Conservation (phyloP, 2,113 vertebrate species). For the Pseudorhombus dupliciocellatus region DNA sequence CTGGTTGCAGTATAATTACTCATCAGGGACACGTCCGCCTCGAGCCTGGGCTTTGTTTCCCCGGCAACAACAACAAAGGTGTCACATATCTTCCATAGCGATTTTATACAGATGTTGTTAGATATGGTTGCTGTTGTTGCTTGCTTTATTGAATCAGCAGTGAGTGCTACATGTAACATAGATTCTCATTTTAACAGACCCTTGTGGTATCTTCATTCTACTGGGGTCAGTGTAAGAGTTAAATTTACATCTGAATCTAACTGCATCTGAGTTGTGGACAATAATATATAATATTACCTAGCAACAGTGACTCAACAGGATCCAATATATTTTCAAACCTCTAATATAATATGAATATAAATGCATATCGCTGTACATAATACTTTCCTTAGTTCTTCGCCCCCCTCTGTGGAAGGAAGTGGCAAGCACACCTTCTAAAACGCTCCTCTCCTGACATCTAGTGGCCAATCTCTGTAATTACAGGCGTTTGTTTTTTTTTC, state of each 20-base stretch:
- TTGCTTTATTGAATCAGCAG: slow-evolving; percentile 30
- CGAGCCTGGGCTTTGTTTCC: slow-evolving; percentile 47
- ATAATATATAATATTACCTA: not conserved
- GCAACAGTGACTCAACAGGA: not conserved
- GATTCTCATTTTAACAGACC: slow-evolving; percentile 20
- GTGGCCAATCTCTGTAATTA: slow-evolving; percentile 36
- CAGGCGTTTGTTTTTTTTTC: not conserved
- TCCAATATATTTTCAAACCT: not conserved
- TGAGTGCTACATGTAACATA: slow-evolving; percentile 23
- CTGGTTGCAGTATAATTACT: slow-evolving; percentile 63
- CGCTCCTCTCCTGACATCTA: slow-evolving; percentile 65
- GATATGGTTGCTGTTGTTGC: slow-evolving; percentile 34
- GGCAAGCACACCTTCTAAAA: slow-evolving; percentile 1
- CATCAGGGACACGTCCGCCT: slow-evolving; percentile 54
- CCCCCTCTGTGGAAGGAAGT: not conserved
- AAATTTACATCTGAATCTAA: not conserved
- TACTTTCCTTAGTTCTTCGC: not conserved
- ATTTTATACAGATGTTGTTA: slow-evolving; percentile 49
- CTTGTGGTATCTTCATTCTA: slow-evolving; percentile 9
- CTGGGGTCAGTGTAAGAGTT: not conserved
- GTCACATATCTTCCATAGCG: slow-evolving; percentile 44
- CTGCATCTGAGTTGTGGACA: not conserved
- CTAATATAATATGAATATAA: not conserved
- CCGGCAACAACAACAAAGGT: slow-evolving; percentile 54
- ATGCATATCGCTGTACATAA: not conserved